Evolutionary conservation across 2,113 vertebrate species (phyloP), one percentile per base, ranked within the genome.

Genomic region (Seriola rivoliana): DNA sequence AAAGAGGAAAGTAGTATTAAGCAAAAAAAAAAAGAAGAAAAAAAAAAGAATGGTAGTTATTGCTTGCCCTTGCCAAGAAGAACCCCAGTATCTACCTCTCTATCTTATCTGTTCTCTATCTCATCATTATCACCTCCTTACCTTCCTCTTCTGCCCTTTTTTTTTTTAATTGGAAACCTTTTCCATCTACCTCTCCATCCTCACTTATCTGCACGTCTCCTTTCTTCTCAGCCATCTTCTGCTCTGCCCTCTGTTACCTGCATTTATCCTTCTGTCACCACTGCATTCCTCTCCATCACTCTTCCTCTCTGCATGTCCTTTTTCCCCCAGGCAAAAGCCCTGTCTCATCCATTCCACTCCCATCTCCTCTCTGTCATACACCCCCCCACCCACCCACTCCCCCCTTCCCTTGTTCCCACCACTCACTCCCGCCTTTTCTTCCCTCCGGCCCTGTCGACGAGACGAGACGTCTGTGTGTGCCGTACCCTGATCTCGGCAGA

Each of bases 401-500:
- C 34, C 42, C 34, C 42, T n/a, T 14, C 7, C 36, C 36, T 34
- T 59, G 71, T 64, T 58, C 81, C 75, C 71, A 78, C 79, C 77
- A 66, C 84, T 76, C 77, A 46, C 81, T 81, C 86, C 75, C 63
- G 32, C 66, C 76, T 85, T 85, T 60, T 80, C 88, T 77, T 83
- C 88, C 85, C 87, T 65, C 78, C 88, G 86, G 91, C 87, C 76
- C 77, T 86, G 88, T 87, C 68, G 73, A 74, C 68, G 74, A 91
- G 89, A 87, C 85, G 76, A 90, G 93, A 83, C 88, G 92, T 90
- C 92, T 92, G 90, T 88, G 89, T 88, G 81, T 79, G 85, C 86
- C 82, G 60, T 82, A 89, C 91, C 89, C 86, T 91, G 92, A 94
- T 95, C 88, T 88, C 82, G 50, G 81, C 87, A 87, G 94, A 94